These are phyloP conservation scores for Chloroceryle amazona DNA, from an alignment of 2,797 vertebrate genomes.

Conservation along the genomic window DNA sequence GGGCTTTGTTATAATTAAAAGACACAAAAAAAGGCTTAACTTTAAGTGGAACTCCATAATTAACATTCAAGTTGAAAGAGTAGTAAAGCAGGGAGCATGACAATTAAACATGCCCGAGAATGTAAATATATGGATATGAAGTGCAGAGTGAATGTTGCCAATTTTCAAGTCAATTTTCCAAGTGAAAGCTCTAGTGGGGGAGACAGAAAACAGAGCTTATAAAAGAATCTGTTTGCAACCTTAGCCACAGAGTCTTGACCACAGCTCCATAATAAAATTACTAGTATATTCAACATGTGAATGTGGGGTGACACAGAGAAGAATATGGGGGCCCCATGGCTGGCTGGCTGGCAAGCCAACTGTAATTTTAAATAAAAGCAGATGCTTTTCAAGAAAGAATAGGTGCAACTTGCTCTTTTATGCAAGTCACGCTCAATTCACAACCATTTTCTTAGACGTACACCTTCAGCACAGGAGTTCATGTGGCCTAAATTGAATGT, in stretches of 20 bases:
- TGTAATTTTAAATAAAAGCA: constrained; percentile 72
- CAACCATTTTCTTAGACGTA: constrained; percentile 73
- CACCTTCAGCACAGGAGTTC: constrained; percentile 75
- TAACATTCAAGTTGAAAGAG: constrained; percentile 57
- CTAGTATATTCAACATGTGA: constrained; percentile 73
- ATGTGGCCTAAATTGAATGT: constrained; percentile 76
- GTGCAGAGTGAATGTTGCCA: constrained; percentile 38
- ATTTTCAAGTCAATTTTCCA: constrained; percentile 69
- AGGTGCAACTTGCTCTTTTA: constrained; percentile 71
- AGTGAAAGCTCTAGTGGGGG: constrained; percentile 50
- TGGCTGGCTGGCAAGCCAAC: constrained; percentile 52
- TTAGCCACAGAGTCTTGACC: constrained; percentile 69
- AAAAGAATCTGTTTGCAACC: constrained; percentile 68
- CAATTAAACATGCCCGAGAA: constrained; percentile 60
- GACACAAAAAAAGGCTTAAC: constrained; percentile 31
- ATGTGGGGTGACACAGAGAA: constrained; percentile 61
- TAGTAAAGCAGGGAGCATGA: constrained; percentile 30
- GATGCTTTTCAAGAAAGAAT: constrained; percentile 56
- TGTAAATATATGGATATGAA: constrained; percentile 54
- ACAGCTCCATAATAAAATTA: constrained; percentile 74
- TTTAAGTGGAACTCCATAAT: background rate
- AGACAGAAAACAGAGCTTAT: constrained; percentile 68
- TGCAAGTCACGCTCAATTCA: constrained; percentile 75
- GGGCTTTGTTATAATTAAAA: constrained; percentile 50
- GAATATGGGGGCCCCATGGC: constrained; percentile 63